Percentiles rank a stretch among this genome's conserved stretches.
Conservation (phyloP, 2,797 vertebrate species). For the Anomalospiza imberbis region DNA sequence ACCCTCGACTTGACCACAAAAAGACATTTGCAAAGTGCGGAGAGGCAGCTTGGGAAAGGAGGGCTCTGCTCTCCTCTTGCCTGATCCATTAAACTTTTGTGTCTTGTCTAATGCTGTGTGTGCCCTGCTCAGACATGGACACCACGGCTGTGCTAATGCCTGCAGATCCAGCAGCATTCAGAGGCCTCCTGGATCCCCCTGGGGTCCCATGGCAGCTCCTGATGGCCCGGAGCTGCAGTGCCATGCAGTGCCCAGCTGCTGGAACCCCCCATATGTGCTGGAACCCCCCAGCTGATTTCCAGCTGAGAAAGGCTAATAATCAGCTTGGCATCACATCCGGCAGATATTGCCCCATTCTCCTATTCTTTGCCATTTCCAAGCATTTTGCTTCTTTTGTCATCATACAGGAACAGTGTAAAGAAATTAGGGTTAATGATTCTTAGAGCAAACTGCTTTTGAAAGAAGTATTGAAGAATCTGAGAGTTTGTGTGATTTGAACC, state of each 20-base stretch:
- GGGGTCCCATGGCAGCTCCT: fast-evolving
- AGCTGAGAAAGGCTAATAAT: not conserved
- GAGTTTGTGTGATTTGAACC: not conserved
- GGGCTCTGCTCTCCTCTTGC: not conserved
- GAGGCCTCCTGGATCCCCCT: not conserved
- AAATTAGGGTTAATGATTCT: not conserved
- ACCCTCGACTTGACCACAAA: conserved; percentile 53
- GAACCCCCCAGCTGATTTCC: not conserved
- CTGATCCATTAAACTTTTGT: not conserved
- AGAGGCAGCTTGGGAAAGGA: not conserved
- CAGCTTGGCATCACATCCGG: not conserved
- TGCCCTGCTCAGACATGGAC: not conserved
- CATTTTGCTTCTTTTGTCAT: not conserved
- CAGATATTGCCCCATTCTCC: not conserved
- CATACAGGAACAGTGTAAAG: not conserved
- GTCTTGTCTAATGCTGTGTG: not conserved
- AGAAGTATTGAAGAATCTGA: not conserved
- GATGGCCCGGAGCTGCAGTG: not conserved
- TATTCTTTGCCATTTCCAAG: not conserved
- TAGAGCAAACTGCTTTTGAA: not conserved
- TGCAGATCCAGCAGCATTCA: not conserved
- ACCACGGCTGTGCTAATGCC: not conserved
- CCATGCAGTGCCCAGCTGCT: not conserved
- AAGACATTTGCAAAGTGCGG: not conserved
- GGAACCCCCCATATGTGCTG: not conserved